Base-by-base conservation (phyloP, 2,113 vertebrate species). In the Lepus europaeus region DNA sequence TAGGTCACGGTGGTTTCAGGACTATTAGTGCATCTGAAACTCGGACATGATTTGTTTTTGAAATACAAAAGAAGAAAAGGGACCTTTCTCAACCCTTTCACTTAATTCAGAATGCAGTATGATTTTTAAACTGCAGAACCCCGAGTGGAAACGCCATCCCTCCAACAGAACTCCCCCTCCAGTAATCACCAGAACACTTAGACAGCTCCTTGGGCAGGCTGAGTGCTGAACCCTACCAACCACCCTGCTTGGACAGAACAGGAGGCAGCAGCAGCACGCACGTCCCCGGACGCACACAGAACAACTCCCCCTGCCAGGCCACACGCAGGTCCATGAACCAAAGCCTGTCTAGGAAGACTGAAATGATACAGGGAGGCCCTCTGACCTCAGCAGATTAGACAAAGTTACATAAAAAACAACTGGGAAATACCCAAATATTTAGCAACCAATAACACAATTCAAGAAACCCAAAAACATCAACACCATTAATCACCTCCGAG, bases 81-180 rank as follows among this genome's bases (percentile, higher is more conserved):
- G 70, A 90, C 64, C 76, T 96, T 96, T 89, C 72, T 93, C 78
- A 84, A 45, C 80, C 78, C 74, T 77, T 94, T 87, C 45, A 63
- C 63, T 92, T 79, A 84, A 81, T 90, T 96, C 73, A 97, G 93
- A 94, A 91, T 64, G 74, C 66, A 95, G 16, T 93, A 23, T 80
- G 78, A 90, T 88, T 94, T 93, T 96, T 66, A 9, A 87, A 95
- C 91, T 93, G 59, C n/a, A n/a, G n/a, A 59, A 59, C 56, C 56
- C 14, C 14, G 72, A 45, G 17, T 16, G n/a, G n/a, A 70, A 33
- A 59, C 14, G 56, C 56, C 19, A 59, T 59, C 19, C 19, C 56
- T 59, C 56, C 29, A 49, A 23, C 39, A 51, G 23, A 51, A 69
- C 29, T 84, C 45, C 29, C 69, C 45, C 68, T 84, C 68, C 45